Evolutionary conservation across 2,113 vertebrate species (phyloP).

Genomic region (Lophius piscatorius): DNA sequence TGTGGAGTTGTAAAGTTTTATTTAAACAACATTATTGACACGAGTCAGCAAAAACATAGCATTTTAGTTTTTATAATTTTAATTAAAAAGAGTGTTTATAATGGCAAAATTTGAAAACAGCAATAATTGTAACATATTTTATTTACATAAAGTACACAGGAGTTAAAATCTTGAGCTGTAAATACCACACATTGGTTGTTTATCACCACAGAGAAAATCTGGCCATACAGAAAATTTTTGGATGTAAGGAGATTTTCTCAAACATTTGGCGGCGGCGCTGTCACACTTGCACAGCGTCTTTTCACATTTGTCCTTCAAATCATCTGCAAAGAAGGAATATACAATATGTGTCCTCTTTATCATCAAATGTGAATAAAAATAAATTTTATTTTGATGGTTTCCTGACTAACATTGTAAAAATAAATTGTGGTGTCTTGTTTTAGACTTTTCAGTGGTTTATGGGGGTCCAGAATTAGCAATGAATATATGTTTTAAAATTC

Average conservation of each 20-base stretch:
- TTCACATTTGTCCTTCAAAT: constrained; percentile 84
- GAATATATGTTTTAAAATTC: too few species aligned
- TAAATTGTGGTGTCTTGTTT: too few species aligned
- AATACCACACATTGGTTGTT: constrained; percentile 82
- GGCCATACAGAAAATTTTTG: constrained; percentile 83
- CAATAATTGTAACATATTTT: background rate
- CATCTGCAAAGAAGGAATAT: constrained; percentile 80
- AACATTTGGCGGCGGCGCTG: constrained; percentile 84
- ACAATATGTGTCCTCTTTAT: background rate
- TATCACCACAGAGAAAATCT: constrained; percentile 80
- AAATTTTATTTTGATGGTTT: background rate
- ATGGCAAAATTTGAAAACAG: background rate
- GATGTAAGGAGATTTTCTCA: constrained; percentile 81
- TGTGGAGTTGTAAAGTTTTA: background rate
- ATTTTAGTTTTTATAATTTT: background rate
- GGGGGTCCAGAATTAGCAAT: too few species aligned
- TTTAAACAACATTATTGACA: background rate
- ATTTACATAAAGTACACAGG: constrained; percentile 28
- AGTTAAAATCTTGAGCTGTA: constrained; percentile 51
- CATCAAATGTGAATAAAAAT: background rate
- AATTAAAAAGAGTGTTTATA: background rate
- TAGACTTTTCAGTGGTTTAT: too few species aligned
- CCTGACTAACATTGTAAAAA: too few species aligned
- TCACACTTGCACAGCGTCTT: constrained; percentile 89
- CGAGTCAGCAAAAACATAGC: background rate